These are phyloP conservation scores for Tachystola acroxantha DNA, from an alignment of 2,888 invertebrate species.

Conservation along the genomic window DNA sequence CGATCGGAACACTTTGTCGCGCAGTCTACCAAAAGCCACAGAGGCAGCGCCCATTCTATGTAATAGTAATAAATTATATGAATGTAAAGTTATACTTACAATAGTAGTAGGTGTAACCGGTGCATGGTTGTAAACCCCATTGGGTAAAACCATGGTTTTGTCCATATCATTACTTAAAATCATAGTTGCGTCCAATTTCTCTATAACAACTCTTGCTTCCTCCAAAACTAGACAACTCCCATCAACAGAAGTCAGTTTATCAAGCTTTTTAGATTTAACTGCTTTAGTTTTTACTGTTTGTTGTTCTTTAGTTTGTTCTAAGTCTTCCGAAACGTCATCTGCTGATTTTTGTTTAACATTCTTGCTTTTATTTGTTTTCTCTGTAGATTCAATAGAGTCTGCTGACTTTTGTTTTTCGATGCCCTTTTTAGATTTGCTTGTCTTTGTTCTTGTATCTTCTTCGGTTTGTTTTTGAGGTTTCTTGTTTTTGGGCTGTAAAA, in stretches of 20 bases:
- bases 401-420: no score
- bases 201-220: constrained; percentile 33
- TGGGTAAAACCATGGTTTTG: constrained; percentile 45
- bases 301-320: constrained; percentile 15
- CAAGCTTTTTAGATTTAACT: constrained; percentile 9
- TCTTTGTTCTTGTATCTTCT: constrained; percentile 13
- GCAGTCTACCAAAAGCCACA: no score
- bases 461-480: constrained; percentile 14
- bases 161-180: constrained; percentile 35
- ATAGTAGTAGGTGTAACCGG: constrained; percentile 37
- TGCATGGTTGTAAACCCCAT: constrained; percentile 44
- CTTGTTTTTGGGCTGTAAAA: constrained; percentile 26
- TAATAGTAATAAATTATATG: no score
- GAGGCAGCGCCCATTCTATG: no score
- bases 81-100: no score
- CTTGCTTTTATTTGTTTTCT: no score
- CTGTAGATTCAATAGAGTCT: no score
- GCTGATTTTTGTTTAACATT: no score
- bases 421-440: constrained; percentile 7
- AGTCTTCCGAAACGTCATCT: no score
- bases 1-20: no score
- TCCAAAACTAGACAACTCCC: constrained; percentile 23
- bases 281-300: constrained; percentile 12
- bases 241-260: constrained; percentile 8
- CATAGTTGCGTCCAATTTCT: constrained; percentile 18